Percentiles rank a stretch among this genome's conserved stretches.
Evolutionary conservation across 2,888 invertebrate species (phyloP).

Genomic region (Pelosia muscerda): DNA sequence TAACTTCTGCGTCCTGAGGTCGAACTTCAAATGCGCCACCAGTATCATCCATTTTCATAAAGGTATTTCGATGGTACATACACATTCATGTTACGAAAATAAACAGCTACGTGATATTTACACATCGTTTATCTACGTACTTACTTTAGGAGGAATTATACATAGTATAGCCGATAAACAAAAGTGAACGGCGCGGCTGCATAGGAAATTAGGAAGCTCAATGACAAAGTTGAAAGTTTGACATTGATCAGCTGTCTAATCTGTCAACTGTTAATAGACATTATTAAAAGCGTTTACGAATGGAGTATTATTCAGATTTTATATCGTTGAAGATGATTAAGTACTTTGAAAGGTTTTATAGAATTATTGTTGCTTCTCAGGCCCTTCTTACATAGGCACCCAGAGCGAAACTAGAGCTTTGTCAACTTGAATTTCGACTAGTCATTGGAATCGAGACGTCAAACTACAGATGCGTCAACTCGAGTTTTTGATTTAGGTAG

Average conservation of each 20-base stretch:
- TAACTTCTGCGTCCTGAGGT: background rate
- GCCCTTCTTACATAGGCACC: too few species aligned
- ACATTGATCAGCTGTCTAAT: background rate
- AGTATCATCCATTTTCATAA: slow-evolving; percentile 6
- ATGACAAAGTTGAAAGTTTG: background rate
- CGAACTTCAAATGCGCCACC: background rate
- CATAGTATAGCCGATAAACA: background rate
- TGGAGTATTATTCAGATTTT: background rate
- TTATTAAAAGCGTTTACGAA: background rate
- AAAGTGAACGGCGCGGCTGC: background rate
- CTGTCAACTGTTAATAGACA: background rate
- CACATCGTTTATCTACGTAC: background rate
- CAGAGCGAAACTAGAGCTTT: too few species aligned
- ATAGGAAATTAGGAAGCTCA: background rate
- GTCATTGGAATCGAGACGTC: too few species aligned
- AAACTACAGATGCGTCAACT: too few species aligned
- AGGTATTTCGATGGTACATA: background rate
- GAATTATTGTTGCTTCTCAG: too few species aligned
- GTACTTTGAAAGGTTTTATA: too few species aligned
- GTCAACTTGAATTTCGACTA: too few species aligned
- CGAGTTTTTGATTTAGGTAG: too few species aligned
- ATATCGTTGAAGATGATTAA: too few species aligned
- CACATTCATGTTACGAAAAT: background rate
- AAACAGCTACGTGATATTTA: background rate
- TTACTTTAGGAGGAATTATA: background rate